These are phyloP conservation scores for Corythornis vintsioides DNA, from an alignment of 2,113 vertebrate species.

Conservation along the genomic window DNA sequence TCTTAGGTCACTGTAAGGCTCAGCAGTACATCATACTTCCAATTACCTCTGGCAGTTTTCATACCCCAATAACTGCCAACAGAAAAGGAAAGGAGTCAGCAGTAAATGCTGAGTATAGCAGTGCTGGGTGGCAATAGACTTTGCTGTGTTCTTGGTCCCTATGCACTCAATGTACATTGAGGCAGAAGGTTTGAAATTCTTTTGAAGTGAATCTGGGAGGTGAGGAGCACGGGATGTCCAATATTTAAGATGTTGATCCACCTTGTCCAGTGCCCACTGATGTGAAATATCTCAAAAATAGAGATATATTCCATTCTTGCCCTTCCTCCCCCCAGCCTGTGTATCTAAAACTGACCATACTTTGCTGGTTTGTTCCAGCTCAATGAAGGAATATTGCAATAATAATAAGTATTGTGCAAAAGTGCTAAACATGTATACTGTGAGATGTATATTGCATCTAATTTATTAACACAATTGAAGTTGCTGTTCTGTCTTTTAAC, in stretches of 20 bases:
- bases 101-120: conserved; percentile 11
- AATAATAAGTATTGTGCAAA: not conserved
- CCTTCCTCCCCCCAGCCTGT: not conserved
- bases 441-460: not conserved
- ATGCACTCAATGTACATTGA: not conserved
- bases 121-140: conserved; percentile 2
- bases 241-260: not conserved
- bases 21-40: conserved; percentile 54
- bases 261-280: not conserved
- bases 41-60: conserved; percentile 68
- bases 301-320: not conserved
- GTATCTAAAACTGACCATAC: not conserved
- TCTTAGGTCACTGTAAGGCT: conserved; percentile 16
- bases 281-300: not conserved
- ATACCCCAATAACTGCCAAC: conserved; percentile 47
- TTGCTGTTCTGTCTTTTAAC: not conserved
- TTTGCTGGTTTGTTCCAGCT: not conserved
- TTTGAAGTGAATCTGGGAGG: not conserved
- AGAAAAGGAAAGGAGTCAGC: conserved; percentile 52
- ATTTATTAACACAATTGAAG: not conserved
- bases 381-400: not conserved
- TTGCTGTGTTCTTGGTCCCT: conserved; percentile 43
- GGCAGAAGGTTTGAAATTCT: not conserved
- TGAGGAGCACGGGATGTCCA: not conserved
- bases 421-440: not conserved